Evolutionary conservation across 2,888 invertebrate species (phyloP), one percentile per base, ranked within the genome.

Genomic region (Chalcosyrphus nemorum): DNA sequence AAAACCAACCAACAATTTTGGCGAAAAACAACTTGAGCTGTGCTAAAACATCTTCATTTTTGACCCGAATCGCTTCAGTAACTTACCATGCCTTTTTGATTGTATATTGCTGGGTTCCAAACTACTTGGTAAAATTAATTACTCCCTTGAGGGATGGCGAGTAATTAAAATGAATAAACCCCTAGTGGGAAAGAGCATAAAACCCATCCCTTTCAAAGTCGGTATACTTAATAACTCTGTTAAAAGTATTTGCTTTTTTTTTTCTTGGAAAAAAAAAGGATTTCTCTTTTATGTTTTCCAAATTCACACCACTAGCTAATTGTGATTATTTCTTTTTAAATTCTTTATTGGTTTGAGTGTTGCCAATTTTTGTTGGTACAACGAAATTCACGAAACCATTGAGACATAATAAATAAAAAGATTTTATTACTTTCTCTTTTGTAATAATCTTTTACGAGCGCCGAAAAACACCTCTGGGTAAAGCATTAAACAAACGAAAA

Each of bases 371-470:
- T n/a, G n/a, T n/a, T 4, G 47, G n/a, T 21, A 21, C 38, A 57
- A 59, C 15, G 27, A 27, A 27, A 15, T 13, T n/a, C 43, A 5
- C 17, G 13, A 35, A 59, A 71, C 59, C 38, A 38, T 47, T 50
- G 61, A 24, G 61, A 29, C 24, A 19, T 24, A 61, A 72, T 61
- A 72, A 72, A 61, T 27, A 61, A 52, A 21, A 13, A 21, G 47
- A 47, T 43, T 29, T 24, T 57, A 32, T 56, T 35, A 17, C 19
- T 45, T 15, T 38, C 38, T 15, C 27, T 32, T 50, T 35, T 57
- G 57, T 57, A 57, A 35, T 56, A 56, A 59, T 19, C 27, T 61
- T 61, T 72, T 61, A 52, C 61, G 59, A 41, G 50, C n/a, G n/a
- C 27, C 2, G 32, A 29, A 7, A 50, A 54, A 61, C 29, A 61